Evolutionary conservation across 2,797 vertebrate species (phyloP), one percentile per base, ranked within the genome.

Genomic region (Rhadinocentrus ornatus): DNA sequence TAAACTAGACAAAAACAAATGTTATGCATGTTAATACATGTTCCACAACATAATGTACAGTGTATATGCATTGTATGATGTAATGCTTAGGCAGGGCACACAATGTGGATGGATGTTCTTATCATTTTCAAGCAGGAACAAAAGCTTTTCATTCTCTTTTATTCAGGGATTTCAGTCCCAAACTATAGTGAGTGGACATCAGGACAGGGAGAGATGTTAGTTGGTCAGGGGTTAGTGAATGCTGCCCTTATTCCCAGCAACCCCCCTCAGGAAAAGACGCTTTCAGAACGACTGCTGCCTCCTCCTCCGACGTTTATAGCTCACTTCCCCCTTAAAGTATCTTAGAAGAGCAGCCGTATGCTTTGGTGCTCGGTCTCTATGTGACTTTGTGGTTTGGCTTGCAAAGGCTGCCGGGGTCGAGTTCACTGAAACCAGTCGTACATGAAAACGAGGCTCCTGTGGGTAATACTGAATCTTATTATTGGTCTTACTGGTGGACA

Each of bases 251-350:
- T 60, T 62, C 27, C 34, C 48, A 53, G 65, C 22, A 9, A 26
- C 22, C n/a, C 22, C 22, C 26, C 8, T 67, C 59, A 82, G 82
- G 69, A 74, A 74, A 67, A 58, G 41, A 65, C 44, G 55, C 24
- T n/a, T 48, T 37, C 35, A 52, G 37, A 6, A 24, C 2, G 59
- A 35, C 58, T 1, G 12, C 70, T n/a, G n/a, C 57, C 64, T 31
- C 71, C 81, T 82, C 77, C 70, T 86, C 69, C 70, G 46, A 20
- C 65, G 66, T 52, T 24, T 60, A 68, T 35, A 41, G 41, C 11
- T 37, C 37, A 80, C 90, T 86, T 89, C 89, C 89, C 76, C 88
- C 91, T 87, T 83, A 83, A 83, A 80, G 77, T 29, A 37, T 69
- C 58, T 11, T 57, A 66, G 82, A 77, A 77, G 57, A 75, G 34